phyloP scores from a whole-genome alignment of 2,888 invertebrate species.

The Alitta virens region DNA sequence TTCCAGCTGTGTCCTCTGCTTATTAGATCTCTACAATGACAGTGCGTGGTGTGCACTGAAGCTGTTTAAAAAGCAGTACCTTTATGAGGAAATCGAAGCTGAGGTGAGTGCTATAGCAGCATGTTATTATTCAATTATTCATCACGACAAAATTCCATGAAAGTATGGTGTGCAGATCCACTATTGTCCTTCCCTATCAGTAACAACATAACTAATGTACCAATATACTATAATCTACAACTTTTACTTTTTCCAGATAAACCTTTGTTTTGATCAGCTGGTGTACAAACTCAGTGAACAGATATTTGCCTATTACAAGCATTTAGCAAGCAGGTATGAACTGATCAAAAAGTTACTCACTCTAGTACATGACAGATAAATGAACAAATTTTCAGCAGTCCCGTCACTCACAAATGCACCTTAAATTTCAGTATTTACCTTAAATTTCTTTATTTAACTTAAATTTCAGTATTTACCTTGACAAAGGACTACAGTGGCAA shows the following conservation, averaged over 20 bases:
- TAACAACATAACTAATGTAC: not conserved
- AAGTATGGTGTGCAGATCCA: not conserved
- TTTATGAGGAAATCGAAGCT: constrained; percentile 97
- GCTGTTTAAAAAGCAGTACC: constrained; percentile 85
- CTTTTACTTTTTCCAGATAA: constrained; percentile 63
- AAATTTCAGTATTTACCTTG: constrained; percentile 77
- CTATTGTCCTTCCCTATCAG: not conserved
- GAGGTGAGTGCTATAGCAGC: constrained; percentile 72
- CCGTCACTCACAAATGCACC: too few species aligned
- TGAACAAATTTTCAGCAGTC: too few species aligned
- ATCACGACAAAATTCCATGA: not conserved
- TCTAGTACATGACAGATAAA: too few species aligned
- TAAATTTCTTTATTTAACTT: too few species aligned
- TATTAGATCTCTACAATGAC: constrained; percentile 94
- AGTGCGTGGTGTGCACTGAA: constrained; percentile 93
- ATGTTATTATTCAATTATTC: too few species aligned
- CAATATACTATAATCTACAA: too few species aligned
- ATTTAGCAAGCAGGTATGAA: constrained; percentile 77
- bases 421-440: too few species aligned
- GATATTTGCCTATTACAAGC: constrained; percentile 94
- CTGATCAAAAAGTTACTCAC: too few species aligned
- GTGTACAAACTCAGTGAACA: constrained; percentile 96
- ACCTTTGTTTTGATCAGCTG: constrained; percentile 97
- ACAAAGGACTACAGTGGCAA: constrained; percentile 90
- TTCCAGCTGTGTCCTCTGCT: constrained; percentile 82